Percentiles rank a stretch among this genome's conserved stretches.
These are phyloP conservation scores for Eupleurogrammus muticus DNA, from an alignment of 2,797 vertebrate genomes.

Conservation along the genomic window DNA sequence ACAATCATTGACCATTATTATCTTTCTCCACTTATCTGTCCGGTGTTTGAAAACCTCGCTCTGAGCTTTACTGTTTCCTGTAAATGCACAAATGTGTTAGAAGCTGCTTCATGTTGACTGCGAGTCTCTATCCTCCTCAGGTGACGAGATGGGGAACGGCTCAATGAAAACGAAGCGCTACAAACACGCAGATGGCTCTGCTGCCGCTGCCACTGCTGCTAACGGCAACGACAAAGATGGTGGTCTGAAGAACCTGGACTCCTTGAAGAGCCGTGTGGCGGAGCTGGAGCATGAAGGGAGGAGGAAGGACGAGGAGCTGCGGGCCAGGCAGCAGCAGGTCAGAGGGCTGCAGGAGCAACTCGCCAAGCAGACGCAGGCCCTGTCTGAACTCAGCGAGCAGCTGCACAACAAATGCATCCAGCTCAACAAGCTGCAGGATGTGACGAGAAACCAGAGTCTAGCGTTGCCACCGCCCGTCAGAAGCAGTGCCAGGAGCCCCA, in stretches of 20 bases:
- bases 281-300: constrained; percentile 90
- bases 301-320: constrained; percentile 87
- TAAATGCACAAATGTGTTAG: not conserved
- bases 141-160: constrained; percentile 89
- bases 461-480: not conserved
- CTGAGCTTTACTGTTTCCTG: not conserved
- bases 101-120: constrained; percentile 13
- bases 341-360: constrained; percentile 88
- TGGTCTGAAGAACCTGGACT: constrained; percentile 63
- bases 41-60: constrained; percentile 39
- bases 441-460: constrained; percentile 73
- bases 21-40: constrained; percentile 26
- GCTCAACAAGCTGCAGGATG: constrained; percentile 89
- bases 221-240: constrained; percentile 57
- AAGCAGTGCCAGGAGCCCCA: constrained; percentile 72
- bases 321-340: constrained; percentile 82
- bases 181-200: constrained; percentile 78
- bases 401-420: constrained; percentile 90
- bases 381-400: constrained; percentile 89
- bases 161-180: constrained; percentile 90
- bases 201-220: constrained; percentile 62
- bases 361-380: constrained; percentile 80
- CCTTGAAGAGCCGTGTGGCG: constrained; percentile 82
- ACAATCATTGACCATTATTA: constrained; percentile 64
- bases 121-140: constrained; percentile 16